Evolutionary conservation across 2,797 vertebrate species (phyloP).

Genomic region (Hyperoplus lanceolatus): DNA sequence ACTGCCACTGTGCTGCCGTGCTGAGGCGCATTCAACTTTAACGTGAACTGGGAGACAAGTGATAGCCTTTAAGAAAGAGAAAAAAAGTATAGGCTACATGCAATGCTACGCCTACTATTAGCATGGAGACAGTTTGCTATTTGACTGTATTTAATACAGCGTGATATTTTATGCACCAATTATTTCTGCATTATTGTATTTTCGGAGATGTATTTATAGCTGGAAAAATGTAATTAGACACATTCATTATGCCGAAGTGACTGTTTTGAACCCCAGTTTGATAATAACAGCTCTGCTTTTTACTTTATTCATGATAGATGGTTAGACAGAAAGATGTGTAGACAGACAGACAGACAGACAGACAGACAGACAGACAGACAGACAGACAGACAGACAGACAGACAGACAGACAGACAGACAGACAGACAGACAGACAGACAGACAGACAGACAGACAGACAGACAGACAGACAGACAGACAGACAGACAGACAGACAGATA

Average conservation of each 20-base stretch:
- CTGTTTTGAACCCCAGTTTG: conserved; percentile 56
- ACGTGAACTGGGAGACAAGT: conserved; percentile 59
- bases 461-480: too few relatives aligned
- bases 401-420: too few relatives aligned
- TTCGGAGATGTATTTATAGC: conserved; percentile 47
- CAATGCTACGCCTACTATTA: conserved; percentile 17
- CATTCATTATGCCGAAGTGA: conserved; percentile 55
- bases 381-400: too few relatives aligned
- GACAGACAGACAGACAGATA: too few relatives aligned
- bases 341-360: too few relatives aligned
- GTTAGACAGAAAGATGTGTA: too few relatives aligned
- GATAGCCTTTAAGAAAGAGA: conserved; percentile 25
- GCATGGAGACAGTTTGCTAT: conserved; percentile 7
- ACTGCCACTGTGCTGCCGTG: conserved; percentile 26
- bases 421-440: too few relatives aligned
- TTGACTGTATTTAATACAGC: conserved; percentile 25
- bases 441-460: too few relatives aligned
- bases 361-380: too few relatives aligned
- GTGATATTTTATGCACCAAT: conserved; percentile 24
- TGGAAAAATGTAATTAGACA: conserved; percentile 51
- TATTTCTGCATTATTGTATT: conserved; percentile 35
- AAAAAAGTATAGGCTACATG: too few relatives aligned
- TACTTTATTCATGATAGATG: conserved; percentile 17
- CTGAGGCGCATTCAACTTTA: conserved; percentile 61
- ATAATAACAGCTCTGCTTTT: conserved; percentile 49